These are phyloP conservation scores for Nemoura dubitans DNA, from an alignment of 2,888 invertebrate genomes.

Conservation along the genomic window DNA sequence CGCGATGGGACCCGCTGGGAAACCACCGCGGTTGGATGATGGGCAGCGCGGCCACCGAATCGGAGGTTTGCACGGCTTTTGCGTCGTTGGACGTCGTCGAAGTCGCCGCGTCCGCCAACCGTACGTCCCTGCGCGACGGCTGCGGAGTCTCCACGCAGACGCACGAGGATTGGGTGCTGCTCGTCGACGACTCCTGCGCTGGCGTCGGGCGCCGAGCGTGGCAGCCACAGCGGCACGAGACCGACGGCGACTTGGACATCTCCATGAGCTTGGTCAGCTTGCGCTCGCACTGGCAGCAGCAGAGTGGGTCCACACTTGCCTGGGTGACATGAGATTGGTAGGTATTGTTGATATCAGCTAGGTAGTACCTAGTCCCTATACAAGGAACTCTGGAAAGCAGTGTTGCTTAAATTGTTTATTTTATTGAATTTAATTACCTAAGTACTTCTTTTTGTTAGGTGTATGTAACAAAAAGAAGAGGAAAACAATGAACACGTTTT, in stretches of 20 bases:
- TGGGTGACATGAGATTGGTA: not conserved
- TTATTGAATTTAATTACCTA: too few relatives aligned
- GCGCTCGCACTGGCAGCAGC: conserved; percentile 31
- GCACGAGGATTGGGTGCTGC: not conserved
- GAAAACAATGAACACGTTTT: too few relatives aligned
- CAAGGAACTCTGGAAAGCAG: too few relatives aligned
- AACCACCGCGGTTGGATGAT: conserved; percentile 35
- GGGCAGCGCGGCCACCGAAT: conserved; percentile 22
- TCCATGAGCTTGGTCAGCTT: not conserved
- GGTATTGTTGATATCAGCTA: too few relatives aligned
- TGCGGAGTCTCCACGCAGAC: too few relatives aligned
- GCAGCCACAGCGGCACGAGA: not conserved
- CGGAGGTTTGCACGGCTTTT: conserved; percentile 28
- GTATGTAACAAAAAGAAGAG: too few relatives aligned
- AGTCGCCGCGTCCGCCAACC: too few relatives aligned
- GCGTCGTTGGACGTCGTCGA: not conserved
- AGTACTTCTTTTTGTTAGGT: too few relatives aligned
- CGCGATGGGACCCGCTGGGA: not conserved
- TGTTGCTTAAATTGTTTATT: too few relatives aligned
- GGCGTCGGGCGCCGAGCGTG: not conserved
- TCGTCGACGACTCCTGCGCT: not conserved
- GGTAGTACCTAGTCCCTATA: too few relatives aligned
- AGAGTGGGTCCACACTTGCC: not conserved
- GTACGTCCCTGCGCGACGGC: too few relatives aligned
- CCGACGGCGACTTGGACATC: not conserved